Percentiles rank a stretch among this genome's conserved stretches.
These are phyloP conservation scores for Cotesia vestalis DNA, from an alignment of 1,140 invertebrate genomes.

Conservation along the genomic window DNA sequence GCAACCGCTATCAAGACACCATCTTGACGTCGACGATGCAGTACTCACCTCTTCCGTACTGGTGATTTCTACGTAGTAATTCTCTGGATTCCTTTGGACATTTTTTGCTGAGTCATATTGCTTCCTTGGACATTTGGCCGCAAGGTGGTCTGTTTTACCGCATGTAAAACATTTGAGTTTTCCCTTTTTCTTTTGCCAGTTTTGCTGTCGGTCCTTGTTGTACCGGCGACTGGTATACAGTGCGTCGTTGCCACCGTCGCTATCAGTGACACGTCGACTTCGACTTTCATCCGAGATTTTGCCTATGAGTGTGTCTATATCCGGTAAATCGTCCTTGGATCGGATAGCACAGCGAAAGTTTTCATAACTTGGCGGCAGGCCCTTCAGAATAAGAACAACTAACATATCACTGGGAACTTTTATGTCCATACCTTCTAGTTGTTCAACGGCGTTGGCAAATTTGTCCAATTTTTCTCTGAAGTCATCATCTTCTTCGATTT, in stretches of 20 bases:
- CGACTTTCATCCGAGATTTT: neutral
- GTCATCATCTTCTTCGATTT: neutral
- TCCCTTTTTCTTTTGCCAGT: no score
- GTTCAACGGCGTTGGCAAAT: conserved; percentile 40
- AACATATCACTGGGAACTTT: conserved; percentile 44
- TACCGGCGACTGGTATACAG: no score
- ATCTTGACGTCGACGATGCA: neutral
- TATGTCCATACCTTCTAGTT: conserved; percentile 38
- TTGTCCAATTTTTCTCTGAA: neutral
- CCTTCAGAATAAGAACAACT: conserved; percentile 46
- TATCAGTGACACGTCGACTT: neutral
- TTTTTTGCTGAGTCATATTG: no score
- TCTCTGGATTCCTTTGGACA: no score
- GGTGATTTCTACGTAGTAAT: no score
- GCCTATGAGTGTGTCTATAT: neutral
- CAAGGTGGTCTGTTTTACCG: no score
- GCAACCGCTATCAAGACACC: conserved; percentile 27
- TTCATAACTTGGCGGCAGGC: conserved; percentile 39
- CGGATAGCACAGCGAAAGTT: conserved; percentile 49
- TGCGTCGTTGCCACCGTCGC: neutral
- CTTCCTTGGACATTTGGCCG: no score
- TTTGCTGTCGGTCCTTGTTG: no score
- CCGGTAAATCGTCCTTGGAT: conserved; percentile 17
- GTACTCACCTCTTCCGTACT: neutral
- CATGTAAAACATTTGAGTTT: no score